Evolutionary conservation across 1,140 invertebrate genomes (phyloP).

Genomic region (Caenorhabditis briggsae): DNA sequence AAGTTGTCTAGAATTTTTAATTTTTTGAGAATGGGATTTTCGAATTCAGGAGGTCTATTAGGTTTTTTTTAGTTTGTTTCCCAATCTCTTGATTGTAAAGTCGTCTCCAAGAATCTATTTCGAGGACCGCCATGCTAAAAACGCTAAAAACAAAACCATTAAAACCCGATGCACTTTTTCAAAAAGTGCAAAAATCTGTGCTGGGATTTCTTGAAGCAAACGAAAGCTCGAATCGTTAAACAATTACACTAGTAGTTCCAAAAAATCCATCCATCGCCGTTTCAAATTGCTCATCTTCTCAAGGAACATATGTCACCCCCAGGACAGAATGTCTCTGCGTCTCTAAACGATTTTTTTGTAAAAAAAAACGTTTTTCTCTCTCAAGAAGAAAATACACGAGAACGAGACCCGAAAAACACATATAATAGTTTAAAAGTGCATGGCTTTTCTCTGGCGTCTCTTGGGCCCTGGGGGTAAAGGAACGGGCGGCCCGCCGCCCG

Average conservation of each 20-base stretch:
- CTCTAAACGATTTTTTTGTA: conserved; percentile 21
- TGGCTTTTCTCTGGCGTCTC: background rate
- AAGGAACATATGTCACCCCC: conserved; percentile 49
- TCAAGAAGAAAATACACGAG: too few relatives aligned
- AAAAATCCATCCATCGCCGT: background rate
- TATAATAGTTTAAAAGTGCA: conserved; percentile 42
- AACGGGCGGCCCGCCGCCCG: background rate
- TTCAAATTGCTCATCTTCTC: background rate
- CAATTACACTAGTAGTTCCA: conserved; percentile 25
- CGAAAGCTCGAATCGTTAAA: background rate
- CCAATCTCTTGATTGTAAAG: too few relatives aligned
- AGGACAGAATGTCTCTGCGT: conserved; percentile 7
- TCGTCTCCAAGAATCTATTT: too few relatives aligned
- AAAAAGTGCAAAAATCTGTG: background rate
- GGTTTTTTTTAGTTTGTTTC: too few relatives aligned
- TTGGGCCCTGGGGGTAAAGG: background rate
- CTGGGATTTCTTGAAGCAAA: background rate
- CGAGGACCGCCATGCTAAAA: too few relatives aligned
- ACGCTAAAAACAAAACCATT: background rate
- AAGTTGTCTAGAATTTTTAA: too few relatives aligned
- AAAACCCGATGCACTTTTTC: background rate
- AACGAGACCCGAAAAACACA: background rate
- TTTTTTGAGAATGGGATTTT: too few relatives aligned
- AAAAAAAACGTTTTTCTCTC: background rate
- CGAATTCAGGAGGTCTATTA: too few relatives aligned